Evolutionary conservation across 2,888 invertebrate species (phyloP).

Genomic region (Baronia brevicornis): DNA sequence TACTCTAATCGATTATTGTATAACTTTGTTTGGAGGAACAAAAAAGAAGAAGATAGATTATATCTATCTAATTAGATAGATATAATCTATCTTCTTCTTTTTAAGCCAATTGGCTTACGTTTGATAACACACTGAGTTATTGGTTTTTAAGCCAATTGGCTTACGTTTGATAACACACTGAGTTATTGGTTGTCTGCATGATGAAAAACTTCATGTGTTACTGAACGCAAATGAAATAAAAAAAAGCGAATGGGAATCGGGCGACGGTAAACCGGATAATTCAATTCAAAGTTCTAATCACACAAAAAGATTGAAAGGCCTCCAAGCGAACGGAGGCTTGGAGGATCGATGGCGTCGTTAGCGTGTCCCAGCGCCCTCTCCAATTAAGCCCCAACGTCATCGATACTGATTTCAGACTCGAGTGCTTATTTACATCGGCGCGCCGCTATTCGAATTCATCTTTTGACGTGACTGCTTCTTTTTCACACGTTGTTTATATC

Average conservation of each 20-base stretch:
- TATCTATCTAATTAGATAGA: too few species aligned
- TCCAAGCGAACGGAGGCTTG: background rate
- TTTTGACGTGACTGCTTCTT: background rate
- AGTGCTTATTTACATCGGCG: constrained; percentile 9
- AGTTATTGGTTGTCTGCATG: too few species aligned
- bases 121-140: too few species aligned
- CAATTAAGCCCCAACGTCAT: constrained; percentile 18
- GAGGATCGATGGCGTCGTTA: constrained; percentile 21
- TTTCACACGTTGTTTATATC: constrained; percentile 1
- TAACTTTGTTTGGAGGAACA: too few species aligned
- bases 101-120: too few species aligned
- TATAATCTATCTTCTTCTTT: too few species aligned
- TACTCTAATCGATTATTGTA: too few species aligned
- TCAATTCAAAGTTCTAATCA: constrained; percentile 1
- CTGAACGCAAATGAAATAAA: constrained; percentile 1
- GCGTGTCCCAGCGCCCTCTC: constrained; percentile 19
- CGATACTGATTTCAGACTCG: constrained; percentile 8
- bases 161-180: too few species aligned
- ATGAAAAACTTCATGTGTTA: too few species aligned
- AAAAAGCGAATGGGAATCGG: background rate
- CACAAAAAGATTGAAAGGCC: constrained; percentile 7
- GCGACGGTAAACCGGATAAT: constrained; percentile 2
- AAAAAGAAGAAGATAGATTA: too few species aligned
- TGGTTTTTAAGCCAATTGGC: too few species aligned
- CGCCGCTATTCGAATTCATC: constrained; percentile 4